Evolutionary conservation across 2,113 vertebrate genomes (phyloP), one percentile per base, ranked within the genome.

Genomic region (Python bivittatus): DNA sequence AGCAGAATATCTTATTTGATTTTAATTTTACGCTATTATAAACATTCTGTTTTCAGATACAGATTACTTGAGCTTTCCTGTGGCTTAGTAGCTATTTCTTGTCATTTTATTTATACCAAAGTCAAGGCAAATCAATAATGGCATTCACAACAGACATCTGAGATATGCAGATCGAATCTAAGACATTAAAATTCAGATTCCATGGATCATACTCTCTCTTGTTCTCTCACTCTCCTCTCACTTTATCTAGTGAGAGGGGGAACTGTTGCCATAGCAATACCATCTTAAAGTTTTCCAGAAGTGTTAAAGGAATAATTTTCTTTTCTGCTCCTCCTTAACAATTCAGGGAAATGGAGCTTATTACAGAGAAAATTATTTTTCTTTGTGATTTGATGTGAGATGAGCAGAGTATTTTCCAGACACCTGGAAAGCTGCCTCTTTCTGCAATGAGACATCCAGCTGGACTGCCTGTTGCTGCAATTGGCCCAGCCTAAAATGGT

Each of bases 241-340:
- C 93, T 96, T 92, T 58, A 89, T 60, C 88, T 95, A 94, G 95
- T 96, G 96, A 95, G 94, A 68, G 27, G 44, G 90, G 96, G 96
- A 97, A 94, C 96, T 89, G 97, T 98, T 98, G 96, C 98, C 97
- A 98, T 98, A 97, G 97, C 94, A 96, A 98, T 97, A 97, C 97
- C 97, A 97, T 98, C 97, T 97, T 95, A 95, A 98, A 97, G 96
- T 97, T 98, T 98, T 98, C 97, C 97, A 98, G 96, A 96, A 97
- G 95, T 96, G 95, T 94, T 98, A 96, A 93, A 96, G 93, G 96
- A 97, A 97, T 97, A 96, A 97, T 98, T 96, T 97, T 96, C 96
- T 95, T 91, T 97, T 95, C 79, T 96, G 95, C 94, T 97, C 95
- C 96, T 97, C 97, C 86, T 92, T 97, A 95, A 95, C 96, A 96